A percentile compares a stretch with the other conserved stretches of the same genome.
These are phyloP conservation scores for Clarias magur DNA, from an alignment of 2,113 vertebrate genomes.

Conservation along the genomic window DNA sequence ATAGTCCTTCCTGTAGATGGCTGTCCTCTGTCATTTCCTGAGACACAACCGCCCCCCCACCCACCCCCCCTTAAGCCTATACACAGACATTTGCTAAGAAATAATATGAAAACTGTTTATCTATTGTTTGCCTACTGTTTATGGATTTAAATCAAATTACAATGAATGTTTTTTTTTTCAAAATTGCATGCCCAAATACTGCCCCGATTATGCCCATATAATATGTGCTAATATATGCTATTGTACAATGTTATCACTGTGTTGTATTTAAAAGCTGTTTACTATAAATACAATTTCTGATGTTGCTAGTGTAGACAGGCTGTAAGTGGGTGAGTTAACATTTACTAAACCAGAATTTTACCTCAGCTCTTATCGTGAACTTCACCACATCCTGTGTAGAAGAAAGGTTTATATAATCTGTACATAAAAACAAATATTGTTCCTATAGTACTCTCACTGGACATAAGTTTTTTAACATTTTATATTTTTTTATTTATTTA, in stretches of 20 bases:
- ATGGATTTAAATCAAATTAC: background rate
- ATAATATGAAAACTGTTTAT: background rate
- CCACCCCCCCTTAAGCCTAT: background rate
- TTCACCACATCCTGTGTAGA: constrained; percentile 33
- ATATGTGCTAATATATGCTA: background rate
- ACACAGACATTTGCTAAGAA: background rate
- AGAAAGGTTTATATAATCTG: background rate
- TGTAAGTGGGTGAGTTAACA: background rate
- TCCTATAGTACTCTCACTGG: background rate
- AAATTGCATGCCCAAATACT: background rate
- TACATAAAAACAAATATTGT: background rate
- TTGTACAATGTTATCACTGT: too few relatives aligned
- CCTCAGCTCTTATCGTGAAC: background rate
- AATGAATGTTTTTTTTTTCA: background rate
- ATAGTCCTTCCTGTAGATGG: background rate
- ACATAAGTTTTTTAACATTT: background rate
- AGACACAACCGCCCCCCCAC: background rate
- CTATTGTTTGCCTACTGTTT: too few relatives aligned
- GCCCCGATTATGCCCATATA: too few relatives aligned
- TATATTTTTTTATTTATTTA: background rate
- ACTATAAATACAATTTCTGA: background rate
- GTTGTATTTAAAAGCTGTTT: background rate
- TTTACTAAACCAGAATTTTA: background rate
- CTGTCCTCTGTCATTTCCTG: constrained; percentile 36
- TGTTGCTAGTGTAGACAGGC: background rate